These are phyloP conservation scores for Prunella himalayana DNA, from an alignment of 2,113 vertebrate genomes.

Conservation along the genomic window DNA sequence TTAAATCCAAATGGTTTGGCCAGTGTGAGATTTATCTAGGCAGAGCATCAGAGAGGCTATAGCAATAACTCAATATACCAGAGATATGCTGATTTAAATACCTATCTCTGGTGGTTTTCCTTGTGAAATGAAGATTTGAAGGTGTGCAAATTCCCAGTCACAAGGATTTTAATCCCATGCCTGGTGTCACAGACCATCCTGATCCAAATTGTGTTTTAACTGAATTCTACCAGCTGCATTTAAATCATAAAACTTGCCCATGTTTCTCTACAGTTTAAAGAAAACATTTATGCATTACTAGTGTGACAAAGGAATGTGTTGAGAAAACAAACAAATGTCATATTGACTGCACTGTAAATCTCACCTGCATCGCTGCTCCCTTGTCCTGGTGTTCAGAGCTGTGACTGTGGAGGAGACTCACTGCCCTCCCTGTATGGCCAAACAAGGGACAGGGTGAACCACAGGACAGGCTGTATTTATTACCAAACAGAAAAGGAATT, in stretches of 20 bases:
- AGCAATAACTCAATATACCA: not conserved
- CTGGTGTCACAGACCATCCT: not conserved
- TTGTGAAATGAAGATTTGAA: not conserved
- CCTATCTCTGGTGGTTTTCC: not conserved
- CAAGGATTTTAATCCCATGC: not conserved
- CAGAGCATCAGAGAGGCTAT: not conserved
- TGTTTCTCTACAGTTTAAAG: not conserved
- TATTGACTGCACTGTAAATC: not conserved
- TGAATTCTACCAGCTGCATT: not conserved
- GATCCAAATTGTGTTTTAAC: not conserved
- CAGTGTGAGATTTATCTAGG: not conserved
- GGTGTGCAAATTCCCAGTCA: not conserved
- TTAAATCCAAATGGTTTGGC: not conserved
- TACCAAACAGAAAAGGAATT: not conserved
- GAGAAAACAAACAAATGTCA: not conserved
- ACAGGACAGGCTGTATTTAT: not conserved
- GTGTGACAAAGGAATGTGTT: not conserved
- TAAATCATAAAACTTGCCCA: not conserved
- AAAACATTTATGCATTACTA: not conserved
- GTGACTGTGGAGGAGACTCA: not conserved
- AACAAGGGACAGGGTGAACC: not conserved
- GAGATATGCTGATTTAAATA: not conserved
- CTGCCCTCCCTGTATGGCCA: not conserved
- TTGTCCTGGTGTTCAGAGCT: not conserved
- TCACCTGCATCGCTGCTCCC: not conserved